Conservation (phyloP, 2,797 vertebrate genomes). For the Poecilia picta region DNA sequence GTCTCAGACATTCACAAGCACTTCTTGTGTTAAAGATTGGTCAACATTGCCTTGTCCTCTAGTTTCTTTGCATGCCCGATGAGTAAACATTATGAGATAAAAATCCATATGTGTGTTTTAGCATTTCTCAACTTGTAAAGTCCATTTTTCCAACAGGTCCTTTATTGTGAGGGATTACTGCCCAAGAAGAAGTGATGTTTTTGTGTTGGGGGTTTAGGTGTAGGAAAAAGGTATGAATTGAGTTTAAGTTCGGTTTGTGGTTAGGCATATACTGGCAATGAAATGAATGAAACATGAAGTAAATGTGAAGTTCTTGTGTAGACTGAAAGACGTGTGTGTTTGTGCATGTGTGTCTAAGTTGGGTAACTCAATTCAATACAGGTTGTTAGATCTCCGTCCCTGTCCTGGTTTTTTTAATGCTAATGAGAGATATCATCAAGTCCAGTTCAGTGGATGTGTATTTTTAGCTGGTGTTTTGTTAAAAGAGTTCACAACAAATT, state of each 20-base stretch:
- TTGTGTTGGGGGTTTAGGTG: too few relatives aligned
- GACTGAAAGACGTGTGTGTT: constrained; percentile 16
- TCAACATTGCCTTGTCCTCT: constrained; percentile 34
- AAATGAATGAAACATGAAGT: too few relatives aligned
- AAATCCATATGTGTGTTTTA: constrained; percentile 24
- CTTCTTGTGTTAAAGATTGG: constrained; percentile 34
- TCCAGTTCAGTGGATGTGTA: neutral
- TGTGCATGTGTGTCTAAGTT: constrained; percentile 24
- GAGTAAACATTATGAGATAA: constrained; percentile 45
- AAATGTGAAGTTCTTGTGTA: too few relatives aligned
- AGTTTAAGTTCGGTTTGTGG: too few relatives aligned
- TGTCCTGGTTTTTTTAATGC: constrained; percentile 45
- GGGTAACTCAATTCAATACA: constrained; percentile 72
- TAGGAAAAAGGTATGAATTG: too few relatives aligned
- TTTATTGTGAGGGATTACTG: too few relatives aligned
- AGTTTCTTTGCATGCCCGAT: constrained; percentile 21
- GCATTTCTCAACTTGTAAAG: too few relatives aligned
- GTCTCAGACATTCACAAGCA: constrained; percentile 43
- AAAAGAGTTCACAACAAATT: constrained; percentile 17
- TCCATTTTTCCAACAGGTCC: too few relatives aligned
- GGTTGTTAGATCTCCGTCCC: constrained; percentile 45
- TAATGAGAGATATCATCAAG: constrained; percentile 22
- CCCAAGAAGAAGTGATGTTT: too few relatives aligned
- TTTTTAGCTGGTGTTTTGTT: neutral
- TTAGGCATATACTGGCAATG: too few relatives aligned